These are phyloP conservation scores for Halictus quadricinctus DNA, from an alignment of 2,888 invertebrate genomes.

Conservation along the genomic window DNA sequence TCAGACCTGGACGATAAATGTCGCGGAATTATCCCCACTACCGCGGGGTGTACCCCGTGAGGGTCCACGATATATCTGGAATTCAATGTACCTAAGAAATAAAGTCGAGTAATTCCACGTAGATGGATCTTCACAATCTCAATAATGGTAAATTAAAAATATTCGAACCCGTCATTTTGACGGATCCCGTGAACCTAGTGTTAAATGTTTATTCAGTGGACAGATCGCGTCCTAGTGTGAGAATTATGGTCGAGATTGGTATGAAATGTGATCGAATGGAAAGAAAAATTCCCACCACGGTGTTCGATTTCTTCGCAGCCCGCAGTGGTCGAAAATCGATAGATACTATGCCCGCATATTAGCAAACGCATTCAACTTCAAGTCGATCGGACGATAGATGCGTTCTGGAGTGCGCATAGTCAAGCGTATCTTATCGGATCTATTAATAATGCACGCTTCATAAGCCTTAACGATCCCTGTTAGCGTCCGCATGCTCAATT, in stretches of 20 bases:
- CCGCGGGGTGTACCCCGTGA: too few relatives aligned
- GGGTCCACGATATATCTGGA: too few relatives aligned
- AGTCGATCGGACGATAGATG: conserved; percentile 16
- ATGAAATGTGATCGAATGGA: background rate
- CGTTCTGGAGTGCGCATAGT: conserved; percentile 3
- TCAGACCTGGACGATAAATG: too few relatives aligned
- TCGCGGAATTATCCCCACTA: too few relatives aligned
- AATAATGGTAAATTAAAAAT: too few relatives aligned
- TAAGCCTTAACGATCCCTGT: conserved; percentile 4
- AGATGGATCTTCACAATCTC: too few relatives aligned
- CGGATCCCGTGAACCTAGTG: too few relatives aligned
- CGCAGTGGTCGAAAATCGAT: conserved; percentile 21
- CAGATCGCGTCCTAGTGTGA: background rate
- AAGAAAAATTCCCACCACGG: background rate
- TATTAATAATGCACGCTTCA: conserved; percentile 22
- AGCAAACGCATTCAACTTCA: conserved; percentile 9
- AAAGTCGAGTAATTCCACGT: too few relatives aligned
- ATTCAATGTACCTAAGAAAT: too few relatives aligned
- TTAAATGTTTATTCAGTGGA: background rate
- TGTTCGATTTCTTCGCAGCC: background rate
- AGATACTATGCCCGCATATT: conserved; percentile 37
- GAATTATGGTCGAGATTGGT: background rate
- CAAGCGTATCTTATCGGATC: conserved; percentile 22
- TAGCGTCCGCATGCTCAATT: conserved; percentile 1
- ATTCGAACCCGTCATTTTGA: too few relatives aligned